Evolutionary conservation across 2,888 invertebrate genomes (phyloP), one percentile per base, ranked within the genome.

Genomic region (Stegophylla sp.): DNA sequence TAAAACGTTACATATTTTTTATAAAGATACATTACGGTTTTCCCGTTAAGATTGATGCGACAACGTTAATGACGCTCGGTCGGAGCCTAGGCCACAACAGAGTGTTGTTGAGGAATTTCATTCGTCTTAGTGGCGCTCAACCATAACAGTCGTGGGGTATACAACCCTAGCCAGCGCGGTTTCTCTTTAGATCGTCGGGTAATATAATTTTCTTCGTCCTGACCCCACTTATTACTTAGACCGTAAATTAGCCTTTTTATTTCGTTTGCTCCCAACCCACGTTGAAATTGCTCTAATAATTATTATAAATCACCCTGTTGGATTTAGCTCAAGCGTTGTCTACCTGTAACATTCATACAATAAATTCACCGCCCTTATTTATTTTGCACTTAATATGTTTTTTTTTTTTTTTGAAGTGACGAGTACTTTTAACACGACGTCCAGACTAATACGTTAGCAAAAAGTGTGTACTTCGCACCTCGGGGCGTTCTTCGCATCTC

Each of bases 151-250:
- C 17, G 73, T 45, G 9, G 64, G 48, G 28, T 20, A 61, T 59
- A 41, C 26, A 66, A 41, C 43, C 23, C 10, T 17, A 20, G 28
- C 41, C 59, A 10, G 23, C 26, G 66, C 20, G 69, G 71, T 51
- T 63, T 79, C 71, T 41, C 61, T 63, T 51, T 48, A 59, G 48
- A 48, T 41, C 13, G 61, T 63, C n/a, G 71, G 69, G 48, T 63
- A 71, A 61, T 71, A 71, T 41, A 71, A 51, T 79, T 71, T 79
- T 71, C 69, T 79, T 71, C 45, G 59, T 51, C n/a, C 71, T n/a
- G 23, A 41, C 71, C 61, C 61, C n/a, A 69, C 61, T 71, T 48
- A 34, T 34, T 34, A 61, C 61, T 71, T 23, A 15, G 41, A 45
- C n/a, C 71, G 71, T 71, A 71, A 79, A 79, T 63, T 61, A 69